Conservation (phyloP, 2,113 vertebrate species). For the Cichladusa arquata region DNA sequence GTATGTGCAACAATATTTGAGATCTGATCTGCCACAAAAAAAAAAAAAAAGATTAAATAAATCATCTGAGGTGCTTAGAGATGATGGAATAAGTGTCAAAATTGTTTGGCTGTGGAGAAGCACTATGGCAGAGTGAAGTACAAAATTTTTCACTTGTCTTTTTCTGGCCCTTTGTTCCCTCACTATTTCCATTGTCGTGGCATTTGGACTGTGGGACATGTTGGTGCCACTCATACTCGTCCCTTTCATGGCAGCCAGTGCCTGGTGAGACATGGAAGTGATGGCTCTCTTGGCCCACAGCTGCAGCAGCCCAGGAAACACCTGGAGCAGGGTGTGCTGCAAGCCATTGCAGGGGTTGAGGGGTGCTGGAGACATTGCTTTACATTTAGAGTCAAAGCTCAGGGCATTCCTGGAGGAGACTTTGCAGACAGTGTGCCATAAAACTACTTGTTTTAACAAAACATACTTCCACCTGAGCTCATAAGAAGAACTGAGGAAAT, state of each 20-base stretch:
- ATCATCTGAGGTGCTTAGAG: background rate
- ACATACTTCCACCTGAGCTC: background rate
- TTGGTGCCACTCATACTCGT: background rate
- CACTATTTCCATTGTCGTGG: background rate
- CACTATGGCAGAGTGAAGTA: background rate
- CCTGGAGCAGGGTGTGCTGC: background rate
- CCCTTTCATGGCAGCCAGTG: background rate
- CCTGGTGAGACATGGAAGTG: background rate
- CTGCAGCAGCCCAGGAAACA: background rate
- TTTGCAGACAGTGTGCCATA: background rate
- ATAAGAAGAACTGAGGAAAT: background rate
- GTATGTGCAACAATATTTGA: background rate
- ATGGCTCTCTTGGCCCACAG: background rate
- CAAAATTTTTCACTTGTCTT: background rate
- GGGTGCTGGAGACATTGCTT: background rate
- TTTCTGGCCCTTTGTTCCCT: background rate
- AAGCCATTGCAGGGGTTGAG: background rate
- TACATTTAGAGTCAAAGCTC: background rate
- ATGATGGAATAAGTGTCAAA: background rate
- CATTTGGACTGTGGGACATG: background rate
- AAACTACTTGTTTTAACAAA: background rate
- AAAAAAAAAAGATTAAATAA: background rate
- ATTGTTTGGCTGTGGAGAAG: background rate
- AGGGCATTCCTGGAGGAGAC: background rate
- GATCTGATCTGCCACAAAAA: background rate